Conservation (phyloP, 2,797 vertebrate genomes). For the Apodemus agrarius region DNA sequence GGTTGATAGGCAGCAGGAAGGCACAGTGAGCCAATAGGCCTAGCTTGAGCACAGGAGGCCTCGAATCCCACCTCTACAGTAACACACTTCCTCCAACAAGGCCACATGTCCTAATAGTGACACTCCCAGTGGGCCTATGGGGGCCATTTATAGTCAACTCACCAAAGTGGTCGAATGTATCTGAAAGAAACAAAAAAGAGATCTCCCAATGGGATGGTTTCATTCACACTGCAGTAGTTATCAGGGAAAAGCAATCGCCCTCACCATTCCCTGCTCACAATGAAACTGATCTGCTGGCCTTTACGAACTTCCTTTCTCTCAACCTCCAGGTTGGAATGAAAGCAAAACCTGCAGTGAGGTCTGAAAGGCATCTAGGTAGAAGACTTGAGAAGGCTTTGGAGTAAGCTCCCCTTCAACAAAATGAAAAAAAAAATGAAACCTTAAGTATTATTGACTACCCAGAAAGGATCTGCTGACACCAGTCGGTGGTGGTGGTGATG, state of each 20-base stretch:
- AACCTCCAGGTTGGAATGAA: neutral
- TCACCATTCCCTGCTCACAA: neutral
- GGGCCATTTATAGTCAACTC: neutral
- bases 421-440: neutral
- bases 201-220: neutral
- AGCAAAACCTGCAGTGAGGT: neutral
- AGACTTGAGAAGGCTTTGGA: neutral
- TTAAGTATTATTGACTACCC: neutral
- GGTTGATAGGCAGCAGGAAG: neutral
- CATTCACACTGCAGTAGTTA: neutral
- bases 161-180: neutral
- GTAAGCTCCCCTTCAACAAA: neutral
- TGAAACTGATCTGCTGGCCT: neutral
- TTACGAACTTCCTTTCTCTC: neutral
- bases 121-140: neutral
- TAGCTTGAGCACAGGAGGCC: neutral
- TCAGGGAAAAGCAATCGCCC: neutral
- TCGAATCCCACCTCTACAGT: neutral
- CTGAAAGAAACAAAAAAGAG: neutral
- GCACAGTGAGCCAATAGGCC: neutral
- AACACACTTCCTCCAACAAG: neutral
- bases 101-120: neutral
- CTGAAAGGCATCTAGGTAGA: neutral
- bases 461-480: neutral
- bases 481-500: neutral